Conservation (phyloP, 2,797 vertebrate species). For the Sebastes glaucus region DNA sequence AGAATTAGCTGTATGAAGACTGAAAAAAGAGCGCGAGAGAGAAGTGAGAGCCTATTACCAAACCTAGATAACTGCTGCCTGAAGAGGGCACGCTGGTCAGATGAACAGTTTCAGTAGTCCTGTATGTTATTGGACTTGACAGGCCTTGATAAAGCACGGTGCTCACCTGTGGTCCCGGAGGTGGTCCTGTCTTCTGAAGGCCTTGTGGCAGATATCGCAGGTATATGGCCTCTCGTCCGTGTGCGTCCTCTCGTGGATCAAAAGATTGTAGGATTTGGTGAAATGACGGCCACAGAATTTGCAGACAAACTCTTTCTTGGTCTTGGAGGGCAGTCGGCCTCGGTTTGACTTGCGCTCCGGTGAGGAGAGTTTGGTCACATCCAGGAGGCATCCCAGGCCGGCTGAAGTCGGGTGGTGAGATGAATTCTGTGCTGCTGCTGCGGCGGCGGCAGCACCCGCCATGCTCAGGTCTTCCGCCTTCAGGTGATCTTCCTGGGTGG, state of each 20-base stretch:
- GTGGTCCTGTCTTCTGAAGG: conserved; percentile 97
- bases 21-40: neutral
- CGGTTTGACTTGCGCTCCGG: conserved; percentile 92
- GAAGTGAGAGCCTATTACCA: neutral
- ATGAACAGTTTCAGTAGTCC: fast-evolving
- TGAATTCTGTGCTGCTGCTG: conserved; percentile 19
- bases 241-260: conserved; percentile 98
- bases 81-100: neutral
- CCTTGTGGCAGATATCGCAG: conserved; percentile 98
- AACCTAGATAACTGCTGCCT: too few species aligned
- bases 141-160: too few species aligned
- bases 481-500: conserved; percentile 94
- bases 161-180: conserved; percentile 96
- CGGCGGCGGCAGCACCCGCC: conserved; percentile 5
- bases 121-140: neutral
- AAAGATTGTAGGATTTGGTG: conserved; percentile 97
- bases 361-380: conserved; percentile 89
- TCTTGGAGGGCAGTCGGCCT: conserved; percentile 94
- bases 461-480: conserved; percentile 90
- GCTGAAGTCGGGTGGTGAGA: conserved; percentile 65
- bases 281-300: conserved; percentile 98
- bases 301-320: conserved; percentile 99
- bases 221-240: conserved; percentile 97
- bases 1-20: neutral
- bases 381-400: conserved; percentile 87